Evolutionary conservation across 2,113 vertebrate species (phyloP), one percentile per base, ranked within the genome.

Genomic region (Cheirogaleus medius): DNA sequence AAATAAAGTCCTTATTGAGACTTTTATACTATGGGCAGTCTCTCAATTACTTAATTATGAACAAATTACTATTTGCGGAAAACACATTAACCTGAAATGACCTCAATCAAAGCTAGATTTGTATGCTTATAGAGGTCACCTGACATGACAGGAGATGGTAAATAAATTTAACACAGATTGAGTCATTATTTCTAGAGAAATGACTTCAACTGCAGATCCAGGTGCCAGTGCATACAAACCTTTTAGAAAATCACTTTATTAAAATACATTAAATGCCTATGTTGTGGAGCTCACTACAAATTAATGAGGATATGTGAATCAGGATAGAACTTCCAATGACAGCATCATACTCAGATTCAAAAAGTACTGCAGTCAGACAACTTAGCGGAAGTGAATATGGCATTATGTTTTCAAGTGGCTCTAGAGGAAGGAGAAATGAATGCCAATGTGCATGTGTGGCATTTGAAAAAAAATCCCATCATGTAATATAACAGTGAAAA

Each of bases 61-160:
- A 93, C 77, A 95, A 92, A 96, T 78, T 95, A 74, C 54, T 92
- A 87, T 87, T 94, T 95, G 96, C 34, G 69, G 58, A 95, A 94
- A 85, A 91, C 25, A 80, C 52, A 92, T 81, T 95, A 92, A 93
- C 93, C 96, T 85, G 69, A 97, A 90, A 90, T 60, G 91, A 90
- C 88, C 93, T 95, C 88, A 95, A 81, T 91, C 91, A 97, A 95
- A 85, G 83, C 64, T 97, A 91, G 94, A 64, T 90, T 90, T 98
- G 80, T 44, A 74, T 92, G 66, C 42, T 87, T 76, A 95, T 34
- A 64, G 82, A 92, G 71, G 81, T 92, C 56, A 86, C 39, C 37
- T 94, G 49, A 90, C 47, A 77, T 15, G 71, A 90, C 52, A n/a
- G 49, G 14, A 10, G 84, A 88, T 81, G 58, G 49, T 66, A 90